These are phyloP conservation scores for Caenorhabditis macrosperma DNA, from an alignment of 2,888 invertebrate species.

Conservation along the genomic window DNA sequence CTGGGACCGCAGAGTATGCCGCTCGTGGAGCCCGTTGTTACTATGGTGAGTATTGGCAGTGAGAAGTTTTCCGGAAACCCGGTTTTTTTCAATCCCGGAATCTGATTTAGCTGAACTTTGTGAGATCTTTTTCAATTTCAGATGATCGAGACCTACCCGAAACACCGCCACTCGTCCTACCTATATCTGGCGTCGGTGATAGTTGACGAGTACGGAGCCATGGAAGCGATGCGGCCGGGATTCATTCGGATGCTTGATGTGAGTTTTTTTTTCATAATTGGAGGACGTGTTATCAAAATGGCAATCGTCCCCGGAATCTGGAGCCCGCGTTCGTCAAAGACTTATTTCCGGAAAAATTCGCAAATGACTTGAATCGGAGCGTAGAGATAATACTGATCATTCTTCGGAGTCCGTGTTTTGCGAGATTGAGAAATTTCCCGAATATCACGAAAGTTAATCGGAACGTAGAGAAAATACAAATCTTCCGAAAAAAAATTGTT, in stretches of 20 bases:
- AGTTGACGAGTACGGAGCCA: constrained; percentile 90
- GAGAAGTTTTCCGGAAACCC: background rate
- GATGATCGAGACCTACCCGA: constrained; percentile 86
- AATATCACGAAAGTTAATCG: too few relatives aligned
- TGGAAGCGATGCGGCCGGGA: constrained; percentile 86
- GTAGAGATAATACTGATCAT: too few relatives aligned
- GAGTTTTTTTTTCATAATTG: too few relatives aligned
- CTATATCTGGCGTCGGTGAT: constrained; percentile 88
- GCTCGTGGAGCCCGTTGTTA: constrained; percentile 88
- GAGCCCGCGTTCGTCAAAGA: too few relatives aligned
- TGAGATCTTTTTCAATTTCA: constrained; percentile 74
- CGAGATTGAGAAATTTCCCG: background rate
- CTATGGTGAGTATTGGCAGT: constrained; percentile 84
- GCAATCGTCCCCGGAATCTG: too few relatives aligned
- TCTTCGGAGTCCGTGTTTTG: background rate
- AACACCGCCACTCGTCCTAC: constrained; percentile 89
- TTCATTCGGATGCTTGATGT: constrained; percentile 90
- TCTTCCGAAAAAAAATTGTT: too few relatives aligned
- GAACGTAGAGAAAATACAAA: too few relatives aligned
- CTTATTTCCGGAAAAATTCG: too few relatives aligned
- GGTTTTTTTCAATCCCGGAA: background rate
- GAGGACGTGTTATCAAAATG: too few relatives aligned
- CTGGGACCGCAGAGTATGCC: constrained; percentile 87
- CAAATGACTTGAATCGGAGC: too few relatives aligned
- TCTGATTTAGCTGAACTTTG: constrained; percentile 4